Conservation (phyloP, 2,888 invertebrate species). For the Cerastis rubricosa region DNA sequence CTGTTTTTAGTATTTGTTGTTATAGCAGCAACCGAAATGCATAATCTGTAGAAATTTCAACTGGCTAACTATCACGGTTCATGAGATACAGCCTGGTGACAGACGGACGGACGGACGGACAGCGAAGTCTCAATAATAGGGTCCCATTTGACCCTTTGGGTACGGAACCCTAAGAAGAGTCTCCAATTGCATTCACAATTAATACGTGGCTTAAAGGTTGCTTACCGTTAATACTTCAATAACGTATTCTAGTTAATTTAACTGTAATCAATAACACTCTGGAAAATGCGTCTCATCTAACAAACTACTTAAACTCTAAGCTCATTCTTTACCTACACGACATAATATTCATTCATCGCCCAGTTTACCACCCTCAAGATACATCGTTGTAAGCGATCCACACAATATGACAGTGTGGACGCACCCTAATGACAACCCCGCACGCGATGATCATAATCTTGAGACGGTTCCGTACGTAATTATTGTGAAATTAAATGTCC, state of each 20-base stretch:
- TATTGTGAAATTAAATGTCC: conserved; percentile 51
- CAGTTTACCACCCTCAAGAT: conserved; percentile 55
- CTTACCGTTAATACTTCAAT: not conserved
- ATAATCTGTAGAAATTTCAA: too few relatives aligned
- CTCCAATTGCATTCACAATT: not conserved
- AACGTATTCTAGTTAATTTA: not conserved
- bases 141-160: too few relatives aligned
- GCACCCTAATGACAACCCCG: conserved; percentile 78
- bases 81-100: too few relatives aligned
- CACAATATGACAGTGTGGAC: conserved; percentile 77
- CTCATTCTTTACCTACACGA: conserved; percentile 23
- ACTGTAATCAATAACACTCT: conserved; percentile 1
- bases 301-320: conserved; percentile 6
- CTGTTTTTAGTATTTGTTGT: too few relatives aligned
- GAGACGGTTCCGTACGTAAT: conserved; percentile 69
- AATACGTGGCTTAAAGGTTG: not conserved
- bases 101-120: too few relatives aligned
- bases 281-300: not conserved
- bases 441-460: conserved; percentile 82
- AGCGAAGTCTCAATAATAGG: too few relatives aligned
- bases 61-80: too few relatives aligned
- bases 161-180: too few relatives aligned
- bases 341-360: conserved; percentile 41
- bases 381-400: conserved; percentile 58
- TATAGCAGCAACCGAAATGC: too few relatives aligned